These are phyloP conservation scores for Rynchops niger DNA, from an alignment of 2,113 vertebrate species.

Conservation along the genomic window DNA sequence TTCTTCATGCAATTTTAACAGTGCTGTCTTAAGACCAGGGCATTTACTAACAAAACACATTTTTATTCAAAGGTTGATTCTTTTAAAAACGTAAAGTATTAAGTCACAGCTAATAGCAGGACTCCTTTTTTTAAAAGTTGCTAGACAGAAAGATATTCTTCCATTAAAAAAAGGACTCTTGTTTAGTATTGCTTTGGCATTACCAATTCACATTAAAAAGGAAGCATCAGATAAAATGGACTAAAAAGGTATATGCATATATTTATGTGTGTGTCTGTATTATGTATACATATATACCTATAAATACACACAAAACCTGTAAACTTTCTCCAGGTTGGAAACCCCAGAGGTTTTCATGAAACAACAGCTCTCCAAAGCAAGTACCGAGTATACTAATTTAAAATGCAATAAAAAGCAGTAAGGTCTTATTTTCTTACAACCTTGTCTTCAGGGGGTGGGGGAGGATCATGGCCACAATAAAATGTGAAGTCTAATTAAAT, in stretches of 20 bases:
- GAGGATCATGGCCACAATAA: not conserved
- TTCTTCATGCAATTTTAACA: not conserved
- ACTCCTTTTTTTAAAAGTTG: not conserved
- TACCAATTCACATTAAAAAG: not conserved
- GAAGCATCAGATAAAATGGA: not conserved
- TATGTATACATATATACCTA: not conserved
- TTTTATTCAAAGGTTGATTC: not conserved
- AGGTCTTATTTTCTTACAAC: not conserved
- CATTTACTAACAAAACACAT: not conserved
- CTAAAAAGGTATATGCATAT: not conserved
- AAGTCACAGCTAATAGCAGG: not conserved
- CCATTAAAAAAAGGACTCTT: not conserved
- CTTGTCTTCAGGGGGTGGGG: not conserved
- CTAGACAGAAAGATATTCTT: not conserved
- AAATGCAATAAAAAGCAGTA: not conserved
- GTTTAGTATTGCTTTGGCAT: not conserved
- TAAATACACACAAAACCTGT: not conserved
- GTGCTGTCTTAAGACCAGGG: not conserved
- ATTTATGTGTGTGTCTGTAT: not conserved
- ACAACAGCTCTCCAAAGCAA: not conserved
- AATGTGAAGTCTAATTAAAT: not conserved
- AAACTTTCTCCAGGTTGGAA: not conserved
- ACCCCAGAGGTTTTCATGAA: not conserved
- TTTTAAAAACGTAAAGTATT: not conserved
- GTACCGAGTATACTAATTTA: not conserved